Conservation (phyloP, 1,140 invertebrate genomes). For the Delia radicum region DNA sequence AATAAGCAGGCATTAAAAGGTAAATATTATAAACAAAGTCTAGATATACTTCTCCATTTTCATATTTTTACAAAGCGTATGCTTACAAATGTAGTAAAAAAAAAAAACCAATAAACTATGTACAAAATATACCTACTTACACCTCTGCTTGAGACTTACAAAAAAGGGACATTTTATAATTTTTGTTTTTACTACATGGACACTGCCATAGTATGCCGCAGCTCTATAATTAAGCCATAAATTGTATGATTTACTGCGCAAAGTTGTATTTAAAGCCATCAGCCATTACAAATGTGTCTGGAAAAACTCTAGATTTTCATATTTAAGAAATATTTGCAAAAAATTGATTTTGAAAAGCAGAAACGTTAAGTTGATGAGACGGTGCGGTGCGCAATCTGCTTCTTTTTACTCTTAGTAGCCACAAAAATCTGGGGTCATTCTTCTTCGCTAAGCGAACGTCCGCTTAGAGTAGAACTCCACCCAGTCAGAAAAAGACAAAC, state of each 20-base stretch:
- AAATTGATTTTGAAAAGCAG: too few species aligned
- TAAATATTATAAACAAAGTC: background rate
- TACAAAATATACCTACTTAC: too few species aligned
- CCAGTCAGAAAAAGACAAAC: too few species aligned
- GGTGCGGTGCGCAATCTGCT: too few species aligned
- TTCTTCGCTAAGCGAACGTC: too few species aligned
- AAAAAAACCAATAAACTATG: background rate
- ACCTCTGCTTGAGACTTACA: too few species aligned
- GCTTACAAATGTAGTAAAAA: background rate
- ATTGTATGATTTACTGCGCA: constrained; percentile 51
- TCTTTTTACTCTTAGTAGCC: too few species aligned
- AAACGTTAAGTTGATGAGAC: too few species aligned
- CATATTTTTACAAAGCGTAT: background rate
- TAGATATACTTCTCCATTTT: background rate
- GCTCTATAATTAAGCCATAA: constrained; percentile 52
- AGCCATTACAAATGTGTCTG: constrained; percentile 34
- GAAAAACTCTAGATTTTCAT: constrained; percentile 1
- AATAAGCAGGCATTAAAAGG: background rate
- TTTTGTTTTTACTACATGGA: background rate
- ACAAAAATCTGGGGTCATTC: too few species aligned
- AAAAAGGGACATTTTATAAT: background rate
- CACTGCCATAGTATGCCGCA: background rate
- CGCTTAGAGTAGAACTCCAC: too few species aligned
- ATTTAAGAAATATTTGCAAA: background rate
- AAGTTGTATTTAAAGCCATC: constrained; percentile 48